Percentiles rank a stretch among this genome's conserved stretches.
Conservation (phyloP, 2,113 vertebrate genomes). For the Psammodynastes pulverulentus region DNA sequence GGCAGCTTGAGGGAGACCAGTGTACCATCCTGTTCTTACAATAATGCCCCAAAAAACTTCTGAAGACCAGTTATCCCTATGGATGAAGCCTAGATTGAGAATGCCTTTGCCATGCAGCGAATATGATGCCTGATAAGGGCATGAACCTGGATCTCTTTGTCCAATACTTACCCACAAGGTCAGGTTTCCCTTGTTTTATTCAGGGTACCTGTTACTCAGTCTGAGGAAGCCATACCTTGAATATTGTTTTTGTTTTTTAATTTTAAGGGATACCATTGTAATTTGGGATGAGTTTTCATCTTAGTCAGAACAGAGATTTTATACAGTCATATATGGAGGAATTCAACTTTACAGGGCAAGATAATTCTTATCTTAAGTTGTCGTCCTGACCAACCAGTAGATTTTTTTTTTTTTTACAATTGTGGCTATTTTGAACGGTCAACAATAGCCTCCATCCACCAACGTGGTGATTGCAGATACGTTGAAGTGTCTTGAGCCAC, state of each 20-base stretch:
- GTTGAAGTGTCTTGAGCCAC: background rate
- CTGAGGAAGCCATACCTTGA: background rate
- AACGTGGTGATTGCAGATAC: background rate
- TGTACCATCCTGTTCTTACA: background rate
- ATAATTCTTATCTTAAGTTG: accelerated
- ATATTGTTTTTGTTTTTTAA: background rate
- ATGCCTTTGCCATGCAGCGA: background rate
- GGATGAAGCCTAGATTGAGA: background rate
- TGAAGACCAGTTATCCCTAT: background rate
- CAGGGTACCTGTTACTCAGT: background rate
- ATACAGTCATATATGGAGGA: background rate
- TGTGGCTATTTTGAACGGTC: background rate
- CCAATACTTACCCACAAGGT: background rate
- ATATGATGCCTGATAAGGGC: too few relatives aligned
- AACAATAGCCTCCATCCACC: accelerated
- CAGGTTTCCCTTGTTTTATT: background rate
- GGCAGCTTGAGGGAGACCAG: background rate
- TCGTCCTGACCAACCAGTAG: background rate
- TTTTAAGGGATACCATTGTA: background rate
- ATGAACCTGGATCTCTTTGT: background rate
- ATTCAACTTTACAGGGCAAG: accelerated
- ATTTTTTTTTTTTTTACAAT: too few relatives aligned
- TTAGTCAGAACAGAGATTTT: background rate
- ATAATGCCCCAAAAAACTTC: too few relatives aligned
- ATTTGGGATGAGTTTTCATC: background rate